These are phyloP conservation scores for Pitta sordida DNA, from an alignment of 2,113 vertebrate genomes.

Conservation along the genomic window DNA sequence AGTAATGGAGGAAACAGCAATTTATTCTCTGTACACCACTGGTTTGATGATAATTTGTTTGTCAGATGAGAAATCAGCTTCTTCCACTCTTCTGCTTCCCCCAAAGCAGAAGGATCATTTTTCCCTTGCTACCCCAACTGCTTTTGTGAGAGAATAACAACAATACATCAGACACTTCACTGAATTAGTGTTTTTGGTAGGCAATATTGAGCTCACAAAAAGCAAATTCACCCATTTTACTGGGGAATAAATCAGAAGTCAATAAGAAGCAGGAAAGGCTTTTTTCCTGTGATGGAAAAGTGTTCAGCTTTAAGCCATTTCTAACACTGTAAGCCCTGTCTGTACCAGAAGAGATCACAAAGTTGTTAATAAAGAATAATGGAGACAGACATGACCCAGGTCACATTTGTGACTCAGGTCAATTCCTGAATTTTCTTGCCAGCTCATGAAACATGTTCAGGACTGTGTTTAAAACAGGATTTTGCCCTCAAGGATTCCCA, in stretches of 20 bases:
- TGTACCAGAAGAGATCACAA: neutral
- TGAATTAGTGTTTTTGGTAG: neutral
- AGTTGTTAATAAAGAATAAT: neutral
- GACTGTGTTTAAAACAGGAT: neutral
- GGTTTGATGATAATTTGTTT: neutral
- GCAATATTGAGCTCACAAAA: neutral
- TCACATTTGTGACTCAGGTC: neutral
- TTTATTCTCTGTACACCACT: neutral
- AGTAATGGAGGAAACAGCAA: neutral
- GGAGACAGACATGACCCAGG: neutral
- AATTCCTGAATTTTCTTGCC: neutral
- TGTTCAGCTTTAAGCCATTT: neutral
- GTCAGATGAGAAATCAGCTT: neutral
- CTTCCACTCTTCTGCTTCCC: neutral
- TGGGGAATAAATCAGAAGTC: constrained; percentile 18
- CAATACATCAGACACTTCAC: neutral
- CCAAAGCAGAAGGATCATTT: neutral
- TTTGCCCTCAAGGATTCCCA: neutral
- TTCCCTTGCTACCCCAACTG: neutral
- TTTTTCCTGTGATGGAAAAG: neutral
- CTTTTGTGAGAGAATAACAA: neutral
- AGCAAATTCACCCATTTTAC: neutral
- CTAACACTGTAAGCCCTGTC: neutral
- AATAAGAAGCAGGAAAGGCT: neutral
- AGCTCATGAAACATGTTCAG: neutral